Evolutionary conservation across 2,797 vertebrate species (phyloP), one percentile per base, ranked within the genome.

Genomic region (Trachops cirrhosus): DNA sequence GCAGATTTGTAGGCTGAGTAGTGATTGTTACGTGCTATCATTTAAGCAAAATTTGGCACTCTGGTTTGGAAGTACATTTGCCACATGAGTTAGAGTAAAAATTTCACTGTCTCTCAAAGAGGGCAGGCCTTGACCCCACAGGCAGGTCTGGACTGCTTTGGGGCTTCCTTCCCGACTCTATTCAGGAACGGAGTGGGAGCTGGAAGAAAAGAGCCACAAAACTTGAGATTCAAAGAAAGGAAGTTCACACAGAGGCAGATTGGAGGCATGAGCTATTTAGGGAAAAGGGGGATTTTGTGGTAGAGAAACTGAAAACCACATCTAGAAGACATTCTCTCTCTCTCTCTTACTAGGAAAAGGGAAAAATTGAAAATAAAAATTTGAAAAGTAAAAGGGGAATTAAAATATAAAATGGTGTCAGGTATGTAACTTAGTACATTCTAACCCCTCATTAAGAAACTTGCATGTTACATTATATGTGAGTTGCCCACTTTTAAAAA

Each of bases 381-480:
- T 64, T 68, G 64, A 77, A 91, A 91, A 93, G 79, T 78, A 54
- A 70, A 96, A 91, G 9, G 48, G 9, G 22, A 96, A 68, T 9
- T 83, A 90, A 89, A 26, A 29, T 26, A 87, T 59, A 75, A 95
- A 89, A 34, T n/a, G 29, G 70, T 67, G 29, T 70, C 57, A 87
- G n/a, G 74, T 52, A 75, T 54, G 93, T 34, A 89, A 86, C 21
- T 77, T 91, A 73, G 68, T 59, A 91, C 70, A 82, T 41, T 80
- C 54, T 41, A 89, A 89, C 83, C 39, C 9, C 37, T 89, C n/a
- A 64, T 73, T 80, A 52, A 94, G 52, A 96, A 90, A 84, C 6
- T 37, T 86, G 16, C n/a, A 90, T 1, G 11, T 57, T 79, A 54
- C 24, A n/a, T 57, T 92, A 32, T 34, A 46, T 29, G 52, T 80